Percentiles rank a stretch among this genome's conserved stretches.
phyloP scores from a whole-genome alignment of 2,113 vertebrate genomes.

The Progne subis region DNA sequence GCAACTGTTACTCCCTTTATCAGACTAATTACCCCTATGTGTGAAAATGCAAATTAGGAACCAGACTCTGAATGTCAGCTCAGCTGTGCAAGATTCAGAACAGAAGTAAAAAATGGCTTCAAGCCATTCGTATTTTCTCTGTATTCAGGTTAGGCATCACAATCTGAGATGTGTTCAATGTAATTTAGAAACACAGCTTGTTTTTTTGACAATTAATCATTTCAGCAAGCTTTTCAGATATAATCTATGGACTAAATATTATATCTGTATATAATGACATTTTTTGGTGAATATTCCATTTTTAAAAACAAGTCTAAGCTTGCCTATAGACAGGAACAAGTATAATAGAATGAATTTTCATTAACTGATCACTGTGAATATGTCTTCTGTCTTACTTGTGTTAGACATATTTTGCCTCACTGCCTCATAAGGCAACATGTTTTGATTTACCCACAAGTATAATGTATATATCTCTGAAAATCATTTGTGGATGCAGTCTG shows the following conservation, averaged over 20 bases:
- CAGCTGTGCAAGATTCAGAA: neutral
- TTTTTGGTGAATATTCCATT: neutral
- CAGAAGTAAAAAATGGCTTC: neutral
- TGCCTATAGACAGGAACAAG: neutral
- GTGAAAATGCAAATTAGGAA: neutral
- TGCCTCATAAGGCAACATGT: neutral
- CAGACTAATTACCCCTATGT: neutral
- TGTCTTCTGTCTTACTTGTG: neutral
- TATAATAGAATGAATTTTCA: neutral
- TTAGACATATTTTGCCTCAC: neutral
- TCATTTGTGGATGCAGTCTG: neutral
- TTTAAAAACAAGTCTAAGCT: neutral
- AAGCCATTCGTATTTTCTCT: neutral
- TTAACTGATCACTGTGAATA: neutral
- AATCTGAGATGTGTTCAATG: neutral
- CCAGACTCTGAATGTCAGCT: neutral
- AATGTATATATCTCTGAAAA: neutral
- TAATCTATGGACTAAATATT: neutral
- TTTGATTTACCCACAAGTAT: neutral
- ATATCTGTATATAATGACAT: neutral
- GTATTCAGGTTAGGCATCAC: neutral
- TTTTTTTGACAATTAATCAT: neutral
- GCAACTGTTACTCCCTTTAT: neutral
- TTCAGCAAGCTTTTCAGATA: neutral
- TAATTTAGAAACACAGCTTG: neutral